Conservation (phyloP, 2,113 vertebrate genomes). For the Bos javanicus region DNA sequence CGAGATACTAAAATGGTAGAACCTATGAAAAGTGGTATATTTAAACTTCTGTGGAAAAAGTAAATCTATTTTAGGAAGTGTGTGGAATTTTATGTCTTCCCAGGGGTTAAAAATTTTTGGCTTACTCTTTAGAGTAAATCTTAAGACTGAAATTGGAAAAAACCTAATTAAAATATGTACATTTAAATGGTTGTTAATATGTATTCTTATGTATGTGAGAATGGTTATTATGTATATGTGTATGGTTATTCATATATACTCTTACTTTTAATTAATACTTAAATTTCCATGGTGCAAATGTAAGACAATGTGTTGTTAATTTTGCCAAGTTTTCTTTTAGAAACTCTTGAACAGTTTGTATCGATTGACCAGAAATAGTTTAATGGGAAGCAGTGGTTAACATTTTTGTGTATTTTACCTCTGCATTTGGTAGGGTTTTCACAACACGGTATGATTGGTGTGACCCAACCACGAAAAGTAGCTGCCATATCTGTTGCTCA, state of each 20-base stretch:
- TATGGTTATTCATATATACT: neutral
- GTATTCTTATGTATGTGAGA: neutral
- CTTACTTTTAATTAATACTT: constrained; percentile 26
- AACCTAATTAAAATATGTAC: neutral
- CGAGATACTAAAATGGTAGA: neutral
- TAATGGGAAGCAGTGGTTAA: constrained; percentile 18
- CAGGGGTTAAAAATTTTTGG: neutral
- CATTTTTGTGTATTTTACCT: constrained; percentile 7
- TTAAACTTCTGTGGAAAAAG: neutral
- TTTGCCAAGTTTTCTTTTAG: neutral
- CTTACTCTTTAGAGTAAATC: neutral
- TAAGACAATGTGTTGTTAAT: neutral
- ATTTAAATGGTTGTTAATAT: neutral
- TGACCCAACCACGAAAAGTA: constrained; percentile 95
- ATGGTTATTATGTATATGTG: neutral
- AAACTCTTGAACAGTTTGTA: constrained; percentile 13
- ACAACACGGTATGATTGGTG: constrained; percentile 86
- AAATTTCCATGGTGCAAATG: neutral
- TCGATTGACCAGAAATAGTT: neutral
- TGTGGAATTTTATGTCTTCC: neutral
- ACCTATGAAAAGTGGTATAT: neutral
- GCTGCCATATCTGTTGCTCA: constrained; percentile 96
- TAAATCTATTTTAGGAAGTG: constrained; percentile 13
- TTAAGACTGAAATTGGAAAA: neutral
- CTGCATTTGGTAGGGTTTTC: constrained; percentile 83